Evolutionary conservation across 2,113 vertebrate genomes (phyloP).

Genomic region (Tylochromis polylepis): DNA sequence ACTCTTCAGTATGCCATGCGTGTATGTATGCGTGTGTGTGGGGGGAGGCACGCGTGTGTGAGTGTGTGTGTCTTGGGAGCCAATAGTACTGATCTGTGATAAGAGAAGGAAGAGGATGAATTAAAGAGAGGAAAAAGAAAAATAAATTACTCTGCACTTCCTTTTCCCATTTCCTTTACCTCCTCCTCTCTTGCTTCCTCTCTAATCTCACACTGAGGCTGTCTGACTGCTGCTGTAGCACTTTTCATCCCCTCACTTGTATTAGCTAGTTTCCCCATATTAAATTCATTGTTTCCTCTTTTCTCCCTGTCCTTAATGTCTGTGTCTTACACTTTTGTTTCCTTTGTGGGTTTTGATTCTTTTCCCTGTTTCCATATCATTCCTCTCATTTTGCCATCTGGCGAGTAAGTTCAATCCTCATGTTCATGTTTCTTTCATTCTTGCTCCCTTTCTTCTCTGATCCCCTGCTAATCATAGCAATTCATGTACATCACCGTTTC

Average conservation of each 20-base stretch:
- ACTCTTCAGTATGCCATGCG: background rate
- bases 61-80: background rate
- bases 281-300: constrained; percentile 24
- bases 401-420: background rate
- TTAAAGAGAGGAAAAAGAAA: constrained; percentile 27
- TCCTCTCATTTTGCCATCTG: background rate
- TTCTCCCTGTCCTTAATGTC: background rate
- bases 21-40: background rate
- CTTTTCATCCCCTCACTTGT: constrained; percentile 19
- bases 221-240: constrained; percentile 31
- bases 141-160: constrained; percentile 51
- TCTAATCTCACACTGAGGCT: constrained; percentile 45
- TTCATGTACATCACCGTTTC: background rate
- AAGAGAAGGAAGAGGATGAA: constrained; percentile 39
- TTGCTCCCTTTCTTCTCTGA: background rate
- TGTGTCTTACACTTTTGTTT: background rate
- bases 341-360: background rate
- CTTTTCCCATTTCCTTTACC: constrained; percentile 34
- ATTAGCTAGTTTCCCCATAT: constrained; percentile 32
- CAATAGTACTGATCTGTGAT: constrained; percentile 50
- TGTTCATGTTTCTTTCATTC: background rate
- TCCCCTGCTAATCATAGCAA: background rate
- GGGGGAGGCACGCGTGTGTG: background rate
- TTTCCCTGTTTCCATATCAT: background rate
- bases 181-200: constrained; percentile 13